Evolutionary conservation across 2,888 invertebrate genomes (phyloP).

Genomic region (Venusia cambrica): DNA sequence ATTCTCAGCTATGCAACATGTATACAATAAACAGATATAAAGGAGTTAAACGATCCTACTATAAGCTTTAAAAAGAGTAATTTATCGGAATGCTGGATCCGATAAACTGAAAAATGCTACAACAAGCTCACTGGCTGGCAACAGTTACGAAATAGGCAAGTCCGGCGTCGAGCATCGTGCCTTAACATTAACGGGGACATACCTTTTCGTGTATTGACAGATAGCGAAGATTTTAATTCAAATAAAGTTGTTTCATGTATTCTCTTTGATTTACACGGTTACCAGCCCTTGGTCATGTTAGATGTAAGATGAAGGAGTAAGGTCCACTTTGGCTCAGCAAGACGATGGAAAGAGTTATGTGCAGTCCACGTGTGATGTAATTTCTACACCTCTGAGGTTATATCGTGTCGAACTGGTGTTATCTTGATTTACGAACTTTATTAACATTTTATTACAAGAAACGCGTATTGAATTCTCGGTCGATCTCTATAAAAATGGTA

Average conservation of each 20-base stretch:
- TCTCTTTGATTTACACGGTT: slow-evolving; percentile 25
- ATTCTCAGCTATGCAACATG: no score
- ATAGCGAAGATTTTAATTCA: slow-evolving; percentile 22
- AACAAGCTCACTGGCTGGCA: no score
- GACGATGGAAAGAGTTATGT: slow-evolving; percentile 50
- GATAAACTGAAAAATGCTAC: no score
- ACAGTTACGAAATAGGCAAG: no score
- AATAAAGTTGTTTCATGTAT: slow-evolving; percentile 28
- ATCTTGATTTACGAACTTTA: slow-evolving; percentile 76
- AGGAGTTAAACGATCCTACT: no score
- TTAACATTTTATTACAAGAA: slow-evolving; percentile 73
- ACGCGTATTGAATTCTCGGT: slow-evolving; percentile 17
- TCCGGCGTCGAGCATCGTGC: slow-evolving; percentile 17
- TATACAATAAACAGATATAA: no score
- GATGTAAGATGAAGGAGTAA: slow-evolving; percentile 20
- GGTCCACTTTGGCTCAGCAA: slow-evolving; percentile 31
- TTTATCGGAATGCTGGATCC: no score
- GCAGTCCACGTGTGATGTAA: slow-evolving; percentile 52
- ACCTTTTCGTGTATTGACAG: slow-evolving; percentile 18
- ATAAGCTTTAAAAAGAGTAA: no score
- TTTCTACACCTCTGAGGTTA: slow-evolving; percentile 62
- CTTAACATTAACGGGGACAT: slow-evolving; percentile 21
- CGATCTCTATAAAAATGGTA: no score
- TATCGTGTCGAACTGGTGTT: slow-evolving; percentile 69
- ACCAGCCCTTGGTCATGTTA: no score